Evolutionary conservation across 2,797 vertebrate species (phyloP).

Genomic region (Pantherophis alleghaniensis): DNA sequence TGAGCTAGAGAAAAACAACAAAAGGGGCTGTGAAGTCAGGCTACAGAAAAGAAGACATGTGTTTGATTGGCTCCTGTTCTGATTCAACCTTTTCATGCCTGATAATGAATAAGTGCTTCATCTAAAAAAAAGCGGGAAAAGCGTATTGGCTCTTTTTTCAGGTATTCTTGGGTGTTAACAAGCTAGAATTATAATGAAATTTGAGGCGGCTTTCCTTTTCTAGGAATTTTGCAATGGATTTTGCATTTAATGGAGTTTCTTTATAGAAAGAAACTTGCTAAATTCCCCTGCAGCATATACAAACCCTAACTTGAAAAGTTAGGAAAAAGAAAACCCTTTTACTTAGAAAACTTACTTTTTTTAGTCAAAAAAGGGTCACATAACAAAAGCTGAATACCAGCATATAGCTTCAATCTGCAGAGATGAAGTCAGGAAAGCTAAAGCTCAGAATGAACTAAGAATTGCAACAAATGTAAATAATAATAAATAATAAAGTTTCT

Average conservation of each 20-base stretch:
- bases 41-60: not conserved
- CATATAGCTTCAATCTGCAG: not conserved
- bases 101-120: not conserved
- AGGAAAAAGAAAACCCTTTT: not conserved
- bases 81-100: not conserved
- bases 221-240: not conserved
- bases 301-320: not conserved
- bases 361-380: not conserved
- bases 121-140: not conserved
- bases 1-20: not conserved
- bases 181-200: not conserved
- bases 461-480: not conserved
- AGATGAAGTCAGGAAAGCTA: not conserved
- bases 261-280: constrained; percentile 23
- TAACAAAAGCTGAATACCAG: not conserved
- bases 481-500: no score
- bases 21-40: not conserved
- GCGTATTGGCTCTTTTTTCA: not conserved
- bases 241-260: constrained; percentile 13
- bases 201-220: not conserved
- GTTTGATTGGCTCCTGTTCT: not conserved
- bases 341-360: not conserved
- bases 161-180: not conserved
- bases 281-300: not conserved
- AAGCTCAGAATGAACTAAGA: not conserved